These are phyloP conservation scores for Crossoptilon crossoptilon DNA, from an alignment of 2,797 vertebrate species.

Conservation along the genomic window DNA sequence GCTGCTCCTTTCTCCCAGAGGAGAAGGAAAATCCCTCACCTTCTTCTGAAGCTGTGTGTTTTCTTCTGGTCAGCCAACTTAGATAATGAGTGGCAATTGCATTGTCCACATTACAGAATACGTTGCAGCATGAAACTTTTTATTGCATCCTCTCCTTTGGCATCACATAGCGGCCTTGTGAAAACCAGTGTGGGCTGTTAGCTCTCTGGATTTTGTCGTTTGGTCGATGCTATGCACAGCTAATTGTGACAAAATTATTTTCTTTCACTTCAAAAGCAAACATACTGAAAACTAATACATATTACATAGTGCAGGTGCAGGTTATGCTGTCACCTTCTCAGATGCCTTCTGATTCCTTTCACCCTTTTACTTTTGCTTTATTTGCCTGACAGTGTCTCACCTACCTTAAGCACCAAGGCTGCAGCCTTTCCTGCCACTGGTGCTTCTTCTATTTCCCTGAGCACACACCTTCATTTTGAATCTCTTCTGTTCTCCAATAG, in stretches of 20 bases:
- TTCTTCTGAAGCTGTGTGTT: neutral
- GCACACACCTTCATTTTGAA: neutral
- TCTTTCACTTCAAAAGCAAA: neutral
- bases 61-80: neutral
- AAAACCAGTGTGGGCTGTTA: neutral
- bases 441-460: neutral
- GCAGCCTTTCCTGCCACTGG: neutral
- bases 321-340: neutral
- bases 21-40: neutral
- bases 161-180: neutral
- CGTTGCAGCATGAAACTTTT: neutral
- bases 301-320: neutral
- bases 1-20: neutral
- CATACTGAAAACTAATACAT: neutral
- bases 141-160: neutral
- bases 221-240: neutral
- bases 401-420: slow-evolving; percentile 15
- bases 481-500: neutral
- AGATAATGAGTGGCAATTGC: neutral
- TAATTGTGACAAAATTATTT: neutral
- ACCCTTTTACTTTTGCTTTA: neutral
- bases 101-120: neutral
- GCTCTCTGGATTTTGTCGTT: neutral
- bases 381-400: neutral
- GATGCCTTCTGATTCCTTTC: neutral